These are phyloP conservation scores for Dermolepida albohirtum DNA, from an alignment of 2,888 invertebrate species.

Conservation along the genomic window DNA sequence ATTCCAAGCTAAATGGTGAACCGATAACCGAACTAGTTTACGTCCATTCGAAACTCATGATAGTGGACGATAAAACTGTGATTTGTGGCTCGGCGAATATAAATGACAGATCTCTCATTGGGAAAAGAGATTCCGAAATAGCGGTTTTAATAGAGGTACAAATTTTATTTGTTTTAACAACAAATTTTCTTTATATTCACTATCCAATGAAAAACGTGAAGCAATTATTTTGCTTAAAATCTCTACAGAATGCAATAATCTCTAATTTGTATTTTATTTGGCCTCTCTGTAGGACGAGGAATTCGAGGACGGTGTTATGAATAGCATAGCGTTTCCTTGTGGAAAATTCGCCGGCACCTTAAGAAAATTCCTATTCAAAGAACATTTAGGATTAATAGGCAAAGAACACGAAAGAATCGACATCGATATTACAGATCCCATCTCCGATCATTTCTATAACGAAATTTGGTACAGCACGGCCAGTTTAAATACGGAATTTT, in stretches of 20 bases:
- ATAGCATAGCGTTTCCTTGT: conserved; percentile 82
- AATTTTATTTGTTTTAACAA: no score
- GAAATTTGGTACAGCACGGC: conserved; percentile 87
- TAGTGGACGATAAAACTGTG: conserved; percentile 90
- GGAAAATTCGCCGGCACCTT: conserved; percentile 90
- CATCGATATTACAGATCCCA: conserved; percentile 82
- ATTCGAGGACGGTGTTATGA: conserved; percentile 85
- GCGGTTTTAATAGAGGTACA: conserved; percentile 86
- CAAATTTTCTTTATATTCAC: no score
- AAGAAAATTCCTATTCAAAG: conserved; percentile 87
- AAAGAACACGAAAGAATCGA: conserved; percentile 61
- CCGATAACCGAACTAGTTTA: conserved; percentile 95
- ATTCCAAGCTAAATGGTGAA: conserved; percentile 81
- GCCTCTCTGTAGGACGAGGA: conserved; percentile 75
- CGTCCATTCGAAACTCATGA: conserved; percentile 96
- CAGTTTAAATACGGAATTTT: conserved; percentile 85
- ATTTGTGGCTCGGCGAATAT: conserved; percentile 99
- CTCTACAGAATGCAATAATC: no score
- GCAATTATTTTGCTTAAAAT: no score
- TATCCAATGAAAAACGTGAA: no score
- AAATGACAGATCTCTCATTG: conserved; percentile 95
- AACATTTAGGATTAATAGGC: conserved; percentile 85
- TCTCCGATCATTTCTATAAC: conserved; percentile 84
- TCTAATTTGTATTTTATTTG: not conserved
- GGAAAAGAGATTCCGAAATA: conserved; percentile 94